A percentile compares a stretch with the other conserved stretches of the same genome.
Evolutionary conservation across 2,888 invertebrate genomes (phyloP).

Genomic region (Gymnocheta viridis): DNA sequence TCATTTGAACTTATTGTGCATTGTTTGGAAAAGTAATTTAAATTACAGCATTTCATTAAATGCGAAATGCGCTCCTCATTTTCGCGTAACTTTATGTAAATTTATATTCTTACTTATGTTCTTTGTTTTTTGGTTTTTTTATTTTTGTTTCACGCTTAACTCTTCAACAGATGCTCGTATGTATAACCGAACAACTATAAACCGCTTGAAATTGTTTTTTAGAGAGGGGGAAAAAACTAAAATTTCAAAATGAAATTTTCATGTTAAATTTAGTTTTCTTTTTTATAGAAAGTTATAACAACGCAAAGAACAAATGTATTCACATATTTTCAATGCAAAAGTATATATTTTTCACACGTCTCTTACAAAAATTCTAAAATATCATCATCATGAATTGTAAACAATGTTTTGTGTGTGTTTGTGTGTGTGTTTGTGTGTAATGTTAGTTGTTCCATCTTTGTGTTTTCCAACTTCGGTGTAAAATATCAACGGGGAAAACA

Average conservation of each 20-base stretch:
- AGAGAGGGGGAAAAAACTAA: neutral
- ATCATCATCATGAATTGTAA: conserved; percentile 17
- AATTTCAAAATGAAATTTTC: conserved; percentile 71
- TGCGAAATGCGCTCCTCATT: neutral
- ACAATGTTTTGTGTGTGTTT: conserved; percentile 10
- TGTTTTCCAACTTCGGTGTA: neutral
- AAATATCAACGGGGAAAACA: conserved; percentile 18
- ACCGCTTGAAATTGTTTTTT: neutral
- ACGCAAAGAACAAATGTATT: no score
- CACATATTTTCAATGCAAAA: conserved; percentile 28
- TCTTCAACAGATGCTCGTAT: neutral
- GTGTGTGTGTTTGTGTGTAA: neutral
- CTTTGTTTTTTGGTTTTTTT: neutral
- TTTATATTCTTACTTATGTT: no score
- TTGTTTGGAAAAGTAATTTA: neutral
- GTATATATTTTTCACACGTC: conserved; percentile 39
- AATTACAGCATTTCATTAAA: conserved; percentile 3
- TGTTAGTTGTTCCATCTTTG: neutral
- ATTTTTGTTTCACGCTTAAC: neutral
- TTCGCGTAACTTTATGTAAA: neutral
- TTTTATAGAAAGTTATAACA: no score
- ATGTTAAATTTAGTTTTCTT: conserved; percentile 71
- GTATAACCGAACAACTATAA: neutral
- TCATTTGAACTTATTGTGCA: neutral
- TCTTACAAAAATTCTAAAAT: conserved; percentile 22